phyloP scores from a whole-genome alignment of 2,888 invertebrate genomes.

The Drosophila peninsularis region DNA sequence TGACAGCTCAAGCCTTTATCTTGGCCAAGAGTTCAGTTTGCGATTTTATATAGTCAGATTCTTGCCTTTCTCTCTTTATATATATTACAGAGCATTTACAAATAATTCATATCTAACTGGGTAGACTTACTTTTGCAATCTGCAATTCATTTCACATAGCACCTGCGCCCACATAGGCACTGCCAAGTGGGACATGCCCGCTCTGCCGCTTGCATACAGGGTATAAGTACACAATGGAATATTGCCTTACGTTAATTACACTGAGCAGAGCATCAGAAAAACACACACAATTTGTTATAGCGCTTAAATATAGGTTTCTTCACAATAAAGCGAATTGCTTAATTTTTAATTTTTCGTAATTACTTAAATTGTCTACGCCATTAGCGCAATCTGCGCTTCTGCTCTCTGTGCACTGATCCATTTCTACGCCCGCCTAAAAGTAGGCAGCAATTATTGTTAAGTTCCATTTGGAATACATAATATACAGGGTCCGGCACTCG shows the following conservation, averaged over 20 bases:
- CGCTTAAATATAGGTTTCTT: background rate
- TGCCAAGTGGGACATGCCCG: background rate
- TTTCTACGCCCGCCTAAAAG: constrained; percentile 30
- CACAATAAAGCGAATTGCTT: background rate
- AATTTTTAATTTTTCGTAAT: background rate
- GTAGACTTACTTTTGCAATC: background rate
- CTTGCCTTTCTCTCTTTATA: background rate
- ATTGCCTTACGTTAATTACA: constrained; percentile 22
- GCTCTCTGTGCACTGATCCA: background rate
- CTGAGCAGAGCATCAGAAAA: constrained; percentile 12
- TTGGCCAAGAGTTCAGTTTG: too few relatives aligned
- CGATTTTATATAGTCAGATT: too few relatives aligned
- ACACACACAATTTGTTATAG: background rate
- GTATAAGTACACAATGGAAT: constrained; percentile 16
- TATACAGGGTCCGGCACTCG: too few relatives aligned
- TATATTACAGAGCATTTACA: too few relatives aligned
- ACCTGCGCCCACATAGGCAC: background rate
- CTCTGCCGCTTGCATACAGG: background rate
- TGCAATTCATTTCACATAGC: background rate
- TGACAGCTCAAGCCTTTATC: background rate
- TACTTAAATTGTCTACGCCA: background rate
- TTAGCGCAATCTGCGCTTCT: too few relatives aligned
- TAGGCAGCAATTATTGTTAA: constrained; percentile 1
- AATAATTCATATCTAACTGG: too few relatives aligned
- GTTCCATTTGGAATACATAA: background rate